Evolutionary conservation across 2,113 vertebrate species (phyloP), one percentile per base, ranked within the genome.

Genomic region (Nycticebus coucang): DNA sequence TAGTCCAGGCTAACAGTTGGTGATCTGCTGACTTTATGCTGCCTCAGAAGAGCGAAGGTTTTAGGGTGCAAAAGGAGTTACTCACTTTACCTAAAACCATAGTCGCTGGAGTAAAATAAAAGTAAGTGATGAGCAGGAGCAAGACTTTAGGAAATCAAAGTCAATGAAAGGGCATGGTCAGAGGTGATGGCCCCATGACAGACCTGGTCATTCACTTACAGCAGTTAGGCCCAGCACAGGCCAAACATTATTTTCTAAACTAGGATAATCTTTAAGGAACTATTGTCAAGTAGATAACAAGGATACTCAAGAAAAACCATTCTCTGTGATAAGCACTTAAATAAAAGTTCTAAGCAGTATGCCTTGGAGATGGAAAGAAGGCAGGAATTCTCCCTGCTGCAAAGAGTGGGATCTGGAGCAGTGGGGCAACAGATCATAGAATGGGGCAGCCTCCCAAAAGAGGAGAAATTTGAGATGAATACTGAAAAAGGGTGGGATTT

Each of bases 131-230:
- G 4, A n/a, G 68, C 12, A 0, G 35, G 30, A 18, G 22, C 50
- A 55, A 22, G 57, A 28, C 50, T 68, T 87, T 30, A 1, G 72
- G 59, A 41, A 62, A 57, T 85, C 45, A 33, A 7, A 57, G 86
- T 6, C 62, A 21, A 75, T 1, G 15, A 33, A 28, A 72, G 18
- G 57, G 30, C n/a, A 0, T 0, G 24, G 59, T 28, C 53, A 57
- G 45, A 83, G 33, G 30, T 5, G 26, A 75, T 0, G 3, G 60
- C 11, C 35, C 50, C 18, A 0, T 1, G 2, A 12, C 0, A 6
- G 30, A 10, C 19, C 19, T 7, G 60, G 41, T 59, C 55, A 18
- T 45, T 41, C 6, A 1, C 37, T 59, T 45, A 41, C 6, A 77
- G 78, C 50, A 62, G 22, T 15, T 33, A 0, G 26, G 37, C 74